Conservation (phyloP, 2,113 vertebrate species). For the Oryzias javanicus region DNA sequence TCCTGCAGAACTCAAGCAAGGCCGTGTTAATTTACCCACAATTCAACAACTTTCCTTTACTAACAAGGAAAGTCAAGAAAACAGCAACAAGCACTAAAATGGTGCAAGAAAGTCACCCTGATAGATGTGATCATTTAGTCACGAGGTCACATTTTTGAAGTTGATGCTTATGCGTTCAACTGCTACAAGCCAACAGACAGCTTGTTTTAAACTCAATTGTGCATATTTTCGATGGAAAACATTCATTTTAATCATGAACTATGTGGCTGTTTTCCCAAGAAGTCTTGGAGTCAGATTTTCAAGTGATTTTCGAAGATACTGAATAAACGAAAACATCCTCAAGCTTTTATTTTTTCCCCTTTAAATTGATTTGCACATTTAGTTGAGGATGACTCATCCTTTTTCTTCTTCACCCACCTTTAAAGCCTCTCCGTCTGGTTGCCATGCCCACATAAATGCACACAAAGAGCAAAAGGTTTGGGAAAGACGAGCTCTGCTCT, state of each 20-base stretch:
- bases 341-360: conserved; percentile 14
- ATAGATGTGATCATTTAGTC: conserved; percentile 21
- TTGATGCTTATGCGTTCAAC: too few species aligned
- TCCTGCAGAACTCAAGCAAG: conserved; percentile 53
- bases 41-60: conserved; percentile 23
- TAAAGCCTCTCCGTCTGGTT: conserved; percentile 42
- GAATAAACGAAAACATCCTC: neutral
- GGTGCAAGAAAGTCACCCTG: conserved; percentile 16
- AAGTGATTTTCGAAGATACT: too few species aligned
- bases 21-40: conserved; percentile 35
- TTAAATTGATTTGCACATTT: conserved; percentile 39
- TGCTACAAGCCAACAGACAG: too few species aligned
- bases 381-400: conserved; percentile 50
- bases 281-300: too few species aligned
- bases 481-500: conserved; percentile 9
- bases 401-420: conserved; percentile 38
- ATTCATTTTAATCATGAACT: too few species aligned
- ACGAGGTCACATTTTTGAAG: neutral
- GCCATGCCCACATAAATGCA: conserved; percentile 56
- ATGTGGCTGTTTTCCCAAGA: too few species aligned
- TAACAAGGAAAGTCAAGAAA: conserved; percentile 18
- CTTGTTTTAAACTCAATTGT: too few species aligned
- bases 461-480: conserved; percentile 26
- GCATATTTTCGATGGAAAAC: too few species aligned
- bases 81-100: conserved; percentile 1